Base-by-base conservation (phyloP, 2,888 invertebrate genomes). In the Nomada hirtipes region DNA sequence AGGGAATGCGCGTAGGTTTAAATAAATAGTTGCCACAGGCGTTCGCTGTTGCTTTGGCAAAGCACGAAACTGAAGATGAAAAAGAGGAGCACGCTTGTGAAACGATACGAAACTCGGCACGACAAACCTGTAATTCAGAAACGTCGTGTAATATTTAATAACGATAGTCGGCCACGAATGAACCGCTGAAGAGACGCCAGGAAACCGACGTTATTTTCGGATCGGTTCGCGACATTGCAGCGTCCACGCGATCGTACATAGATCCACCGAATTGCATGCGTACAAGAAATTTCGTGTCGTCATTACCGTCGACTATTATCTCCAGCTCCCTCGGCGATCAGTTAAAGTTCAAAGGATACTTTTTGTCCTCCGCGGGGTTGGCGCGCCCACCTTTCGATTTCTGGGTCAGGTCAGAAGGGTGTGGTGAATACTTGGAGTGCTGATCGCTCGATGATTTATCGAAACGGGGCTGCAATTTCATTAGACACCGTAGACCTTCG, bases 301-400 rank as follows among this genome's bases (percentile, higher is more conserved):
- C 20, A 42, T 23, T 26, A 2, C 26, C 15, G n/a, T 36, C 20
- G 36, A 4, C 59, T 23, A 15, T 47, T 11, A 47, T 15, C 10
- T 15, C 47, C 15, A 47, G 13, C 42, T 36, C 61, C 47, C 50
- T 67, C 68, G 65, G 29, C 61, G 63, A 50, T 26, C 44, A 20
- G 10, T 26, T 69, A 76, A 79, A 85, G 76, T 78, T 70, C 70
- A 82, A 78, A 79, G 69, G 71, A 76, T 72, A 75, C 20, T 23
- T 72, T 60, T 69, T 67, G 81, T 72, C 15, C 59, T 81, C 47
- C 15, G 23, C 60, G 79, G 78, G 82, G 72, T 72, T 57, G 80
- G 81, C 90, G 86, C 88, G 77, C 88, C 90, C 84, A 90, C 84
- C 70, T 85, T 86, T 86, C 77, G 80, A 84, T 90, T 91, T 91